Evolutionary conservation across 1,140 invertebrate species (phyloP), one percentile per base, ranked within the genome.

Genomic region (Phocides pigmalion): DNA sequence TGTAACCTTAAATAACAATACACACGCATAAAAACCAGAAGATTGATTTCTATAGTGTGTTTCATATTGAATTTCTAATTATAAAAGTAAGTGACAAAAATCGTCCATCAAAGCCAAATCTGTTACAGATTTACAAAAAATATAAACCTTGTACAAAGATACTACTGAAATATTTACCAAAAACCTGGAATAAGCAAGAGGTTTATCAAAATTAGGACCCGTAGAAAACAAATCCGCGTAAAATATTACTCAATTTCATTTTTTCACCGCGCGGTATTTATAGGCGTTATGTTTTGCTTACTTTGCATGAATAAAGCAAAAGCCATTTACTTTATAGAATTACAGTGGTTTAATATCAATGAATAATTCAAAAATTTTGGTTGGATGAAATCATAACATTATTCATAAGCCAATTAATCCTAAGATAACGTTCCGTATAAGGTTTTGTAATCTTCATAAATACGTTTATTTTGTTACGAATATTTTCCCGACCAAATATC

Each of bases 171-270:
- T 4, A 4, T 39, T 39, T 14, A 39, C 22, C 35, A 14, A 14
- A 39, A 0, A 35, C 0, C 6, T 25, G 19, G 28, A 0, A 25
- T 17, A 28, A 25, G 35, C 5, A 32, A 35, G 5, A 47, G 17
- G 9, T 59, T 46, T 46, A 35, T 59, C 39, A 58, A 58, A 56
- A 56, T 56, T 56, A 16, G 19, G 8, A 20, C 12, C 42, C 15
- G 15, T 46, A 35, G 25, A 44, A 59, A 59, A 46, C 15, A 46
- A 59, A 41, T 35, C 44, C 11, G 11, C 5, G 15, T 46, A 20
- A 59, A 47, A 59, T 59, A 59, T 61, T 47, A 61, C 42, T 35
- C 42, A 61, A 61, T 61, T 49, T 61, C 17, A 17, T 35, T 61
- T 17, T 61, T 61, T 22, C 39, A 12, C 1, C 25, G 17, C n/a